Conservation (phyloP, 2,113 vertebrate species). For the Laticauda laticaudata region DNA sequence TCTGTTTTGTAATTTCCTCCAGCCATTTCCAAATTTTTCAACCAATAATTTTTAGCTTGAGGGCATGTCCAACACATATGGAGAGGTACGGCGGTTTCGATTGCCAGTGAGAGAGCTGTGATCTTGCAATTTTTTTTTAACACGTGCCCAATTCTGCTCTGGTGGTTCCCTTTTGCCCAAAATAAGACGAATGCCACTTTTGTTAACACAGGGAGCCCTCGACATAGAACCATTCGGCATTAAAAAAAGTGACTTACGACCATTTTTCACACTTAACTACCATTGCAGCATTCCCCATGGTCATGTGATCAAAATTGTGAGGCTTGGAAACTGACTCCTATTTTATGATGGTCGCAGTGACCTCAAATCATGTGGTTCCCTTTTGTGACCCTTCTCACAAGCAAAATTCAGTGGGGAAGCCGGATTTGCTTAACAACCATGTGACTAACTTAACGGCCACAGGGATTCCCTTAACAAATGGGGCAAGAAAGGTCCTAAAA, state of each 20-base stretch:
- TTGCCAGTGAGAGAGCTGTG: not conserved
- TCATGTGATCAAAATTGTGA: not conserved
- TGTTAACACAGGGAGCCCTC: not conserved
- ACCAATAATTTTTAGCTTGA: no score
- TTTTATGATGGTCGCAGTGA: not conserved
- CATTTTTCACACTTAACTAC: not conserved
- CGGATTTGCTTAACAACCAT: not conserved
- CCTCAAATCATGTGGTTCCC: no score
- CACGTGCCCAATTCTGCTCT: not conserved
- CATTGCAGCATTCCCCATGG: not conserved
- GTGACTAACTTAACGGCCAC: not conserved
- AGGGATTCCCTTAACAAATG: not conserved
- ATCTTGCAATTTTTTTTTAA: no score
- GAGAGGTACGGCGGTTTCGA: slow-evolving; percentile 54
- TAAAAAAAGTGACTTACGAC: no score
- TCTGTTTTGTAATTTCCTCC: no score
- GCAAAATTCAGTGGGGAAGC: not conserved
- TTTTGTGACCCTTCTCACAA: not conserved
- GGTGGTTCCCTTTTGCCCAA: not conserved
- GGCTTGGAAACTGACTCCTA: not conserved
- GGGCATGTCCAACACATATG: no score
- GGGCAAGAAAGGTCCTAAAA: not conserved
- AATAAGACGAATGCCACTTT: not conserved
- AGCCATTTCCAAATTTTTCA: no score
- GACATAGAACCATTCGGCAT: no score